These are phyloP conservation scores for Diadophis punctatus DNA, from an alignment of 2,113 vertebrate species.

Conservation along the genomic window DNA sequence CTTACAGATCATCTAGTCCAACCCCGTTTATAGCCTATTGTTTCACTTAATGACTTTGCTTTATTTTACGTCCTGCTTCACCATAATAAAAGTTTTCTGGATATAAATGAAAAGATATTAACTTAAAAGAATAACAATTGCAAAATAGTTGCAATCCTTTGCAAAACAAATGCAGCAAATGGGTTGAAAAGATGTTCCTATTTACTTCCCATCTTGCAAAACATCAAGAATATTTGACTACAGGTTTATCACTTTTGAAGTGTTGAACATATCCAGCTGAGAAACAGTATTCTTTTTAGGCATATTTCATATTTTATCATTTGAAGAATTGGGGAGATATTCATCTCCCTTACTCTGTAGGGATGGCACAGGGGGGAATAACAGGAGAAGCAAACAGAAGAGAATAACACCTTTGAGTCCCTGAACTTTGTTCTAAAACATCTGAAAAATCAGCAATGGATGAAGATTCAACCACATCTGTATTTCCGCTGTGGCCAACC, in stretches of 20 bases:
- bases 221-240: not conserved
- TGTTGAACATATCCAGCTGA: not conserved
- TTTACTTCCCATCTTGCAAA: not conserved
- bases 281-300: not conserved
- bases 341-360: not conserved
- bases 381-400: not conserved
- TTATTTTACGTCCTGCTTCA: too few species aligned
- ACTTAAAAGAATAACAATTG: not conserved
- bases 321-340: not conserved
- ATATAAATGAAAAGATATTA: not conserved
- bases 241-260: not conserved
- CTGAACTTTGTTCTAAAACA: not conserved
- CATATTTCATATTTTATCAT: not conserved
- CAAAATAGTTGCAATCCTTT: not conserved
- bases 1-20: too few species aligned
- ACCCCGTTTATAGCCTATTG: too few species aligned
- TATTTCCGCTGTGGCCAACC: not conserved
- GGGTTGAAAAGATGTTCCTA: not conserved
- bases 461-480: not conserved
- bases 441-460: not conserved
- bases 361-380: not conserved
- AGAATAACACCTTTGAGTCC: not conserved
- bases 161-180: not conserved
- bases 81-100: not conserved
- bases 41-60: too few species aligned